phyloP scores from a whole-genome alignment of 2,888 invertebrate genomes.

The Meganola albula region DNA sequence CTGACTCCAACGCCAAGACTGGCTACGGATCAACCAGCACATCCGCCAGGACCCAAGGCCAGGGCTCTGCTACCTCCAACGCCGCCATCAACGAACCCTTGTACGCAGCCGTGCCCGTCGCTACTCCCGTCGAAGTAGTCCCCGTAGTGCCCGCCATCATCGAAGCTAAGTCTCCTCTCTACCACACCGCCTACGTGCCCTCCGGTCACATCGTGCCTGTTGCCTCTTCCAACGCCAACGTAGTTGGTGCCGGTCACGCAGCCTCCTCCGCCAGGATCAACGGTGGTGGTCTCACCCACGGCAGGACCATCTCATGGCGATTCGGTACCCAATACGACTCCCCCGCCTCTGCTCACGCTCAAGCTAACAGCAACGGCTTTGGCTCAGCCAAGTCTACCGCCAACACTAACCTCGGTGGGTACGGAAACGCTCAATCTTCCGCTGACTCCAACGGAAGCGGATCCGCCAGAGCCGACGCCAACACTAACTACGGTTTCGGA shows the following conservation, averaged over 20 bases:
- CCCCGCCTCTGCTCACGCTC: constrained; percentile 34
- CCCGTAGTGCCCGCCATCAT: constrained; percentile 31
- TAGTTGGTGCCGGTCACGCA: constrained; percentile 39
- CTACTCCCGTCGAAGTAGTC: constrained; percentile 15
- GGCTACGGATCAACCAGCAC: constrained; percentile 41
- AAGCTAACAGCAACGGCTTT: constrained; percentile 31
- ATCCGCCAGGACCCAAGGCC: constrained; percentile 43
- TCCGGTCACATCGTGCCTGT: constrained; percentile 22
- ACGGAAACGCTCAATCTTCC: constrained; percentile 31
- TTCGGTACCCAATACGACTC: constrained; percentile 55
- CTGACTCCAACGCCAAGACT: constrained; percentile 50
- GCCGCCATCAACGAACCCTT: constrained; percentile 36
- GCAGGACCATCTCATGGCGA: constrained; percentile 53
- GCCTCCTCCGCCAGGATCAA: constrained; percentile 39
- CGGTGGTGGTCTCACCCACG: constrained; percentile 11
- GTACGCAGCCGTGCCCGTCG: constrained; percentile 26
- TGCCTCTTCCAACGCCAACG: constrained; percentile 49
- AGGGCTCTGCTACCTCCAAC: constrained; percentile 45
- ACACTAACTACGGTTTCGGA: constrained; percentile 40
- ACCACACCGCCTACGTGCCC: constrained; percentile 35
- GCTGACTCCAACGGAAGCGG: constrained; percentile 42
- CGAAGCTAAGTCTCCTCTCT: constrained; percentile 44
- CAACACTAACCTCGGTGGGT: constrained; percentile 22
- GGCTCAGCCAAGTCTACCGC: constrained; percentile 34
- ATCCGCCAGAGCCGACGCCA: constrained; percentile 38